phyloP scores from a whole-genome alignment of 2,888 invertebrate genomes.

The Petrolisthes cinctipes region DNA sequence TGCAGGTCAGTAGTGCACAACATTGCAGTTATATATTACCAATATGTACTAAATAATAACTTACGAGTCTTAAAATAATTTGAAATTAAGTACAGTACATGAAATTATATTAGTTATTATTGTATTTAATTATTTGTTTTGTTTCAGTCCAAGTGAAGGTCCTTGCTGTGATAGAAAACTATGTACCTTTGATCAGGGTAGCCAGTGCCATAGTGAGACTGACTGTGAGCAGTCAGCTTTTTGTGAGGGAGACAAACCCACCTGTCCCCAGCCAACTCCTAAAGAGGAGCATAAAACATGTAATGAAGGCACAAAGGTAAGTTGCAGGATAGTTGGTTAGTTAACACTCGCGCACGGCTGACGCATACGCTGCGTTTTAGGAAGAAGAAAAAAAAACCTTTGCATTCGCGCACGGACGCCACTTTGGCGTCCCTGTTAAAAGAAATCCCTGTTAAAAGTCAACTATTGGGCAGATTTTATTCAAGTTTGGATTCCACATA shows the following conservation, averaged over 20 bases:
- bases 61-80: background rate
- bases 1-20: conserved; percentile 77
- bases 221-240: conserved; percentile 91
- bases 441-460: too few relatives aligned
- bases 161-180: conserved; percentile 89
- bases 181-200: conserved; percentile 81
- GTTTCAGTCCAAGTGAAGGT: conserved; percentile 92
- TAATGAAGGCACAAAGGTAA: conserved; percentile 86
- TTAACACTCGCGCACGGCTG: background rate
- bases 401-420: too few relatives aligned
- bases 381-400: too few relatives aligned
- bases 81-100: background rate
- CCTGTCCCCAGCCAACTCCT: conserved; percentile 87
- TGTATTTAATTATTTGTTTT: conserved; percentile 56
- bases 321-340: conserved; percentile 59
- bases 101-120: background rate
- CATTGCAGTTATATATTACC: too few relatives aligned
- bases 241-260: conserved; percentile 87
- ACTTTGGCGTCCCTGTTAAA: too few relatives aligned
- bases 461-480: too few relatives aligned
- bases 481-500: too few relatives aligned
- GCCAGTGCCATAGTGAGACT: conserved; percentile 83
- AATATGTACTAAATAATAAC: too few relatives aligned
- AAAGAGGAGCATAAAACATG: conserved; percentile 90
- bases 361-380: too few relatives aligned